A percentile compares a stretch with the other conserved stretches of the same genome.
Evolutionary conservation across 2,797 vertebrate genomes (phyloP).

Genomic region (Mormyrus hasselquistii): DNA sequence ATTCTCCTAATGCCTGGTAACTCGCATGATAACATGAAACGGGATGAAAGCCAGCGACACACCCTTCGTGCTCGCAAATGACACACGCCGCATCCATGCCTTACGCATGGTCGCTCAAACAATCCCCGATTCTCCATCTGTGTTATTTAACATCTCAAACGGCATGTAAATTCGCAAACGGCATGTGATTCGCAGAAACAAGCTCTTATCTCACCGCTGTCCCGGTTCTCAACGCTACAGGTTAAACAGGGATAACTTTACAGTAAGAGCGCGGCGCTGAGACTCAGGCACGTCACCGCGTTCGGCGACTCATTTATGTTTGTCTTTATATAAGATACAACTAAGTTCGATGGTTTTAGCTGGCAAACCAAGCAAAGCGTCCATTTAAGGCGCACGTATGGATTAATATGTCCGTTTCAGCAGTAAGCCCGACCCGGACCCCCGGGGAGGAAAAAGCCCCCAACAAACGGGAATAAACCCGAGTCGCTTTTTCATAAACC

Average conservation of each 20-base stretch:
- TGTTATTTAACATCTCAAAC: not conserved
- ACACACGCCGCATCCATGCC: not conserved
- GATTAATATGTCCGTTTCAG: not conserved
- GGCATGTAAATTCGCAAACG: not conserved
- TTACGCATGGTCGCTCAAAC: not conserved
- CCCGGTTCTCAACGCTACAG: not conserved
- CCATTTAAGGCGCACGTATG: not conserved
- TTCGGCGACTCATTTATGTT: not conserved
- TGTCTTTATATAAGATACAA: not conserved
- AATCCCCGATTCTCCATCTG: not conserved
- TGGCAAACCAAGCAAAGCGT: not conserved
- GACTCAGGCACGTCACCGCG: not conserved
- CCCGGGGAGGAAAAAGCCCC: not conserved
- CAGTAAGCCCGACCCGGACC: not conserved
- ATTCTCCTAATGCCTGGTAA: not conserved
- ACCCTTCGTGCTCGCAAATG: not conserved
- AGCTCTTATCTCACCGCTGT: not conserved
- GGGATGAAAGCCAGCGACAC: not conserved
- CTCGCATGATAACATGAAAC: not conserved
- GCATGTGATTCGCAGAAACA: not conserved
- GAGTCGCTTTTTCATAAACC: slow-evolving; percentile 1
- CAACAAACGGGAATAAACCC: not conserved
- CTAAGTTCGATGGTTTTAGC: not conserved
- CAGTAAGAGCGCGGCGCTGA: not conserved
- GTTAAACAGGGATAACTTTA: not conserved